Evolutionary conservation across 2,888 invertebrate species (phyloP).

Genomic region (Andrena marginata): DNA sequence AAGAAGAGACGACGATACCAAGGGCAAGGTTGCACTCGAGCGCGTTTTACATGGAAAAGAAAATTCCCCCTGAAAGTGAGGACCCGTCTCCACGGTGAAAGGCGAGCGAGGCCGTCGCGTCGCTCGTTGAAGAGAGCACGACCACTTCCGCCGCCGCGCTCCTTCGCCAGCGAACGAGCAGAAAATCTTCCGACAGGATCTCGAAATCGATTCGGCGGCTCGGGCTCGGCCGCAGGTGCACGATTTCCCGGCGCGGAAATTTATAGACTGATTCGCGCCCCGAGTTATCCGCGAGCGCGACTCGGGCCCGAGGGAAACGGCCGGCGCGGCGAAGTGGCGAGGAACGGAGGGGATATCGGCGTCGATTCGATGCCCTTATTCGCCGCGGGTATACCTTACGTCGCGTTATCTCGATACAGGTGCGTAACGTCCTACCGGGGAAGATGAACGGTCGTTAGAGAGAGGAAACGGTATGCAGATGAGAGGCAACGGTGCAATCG

Average conservation of each 20-base stretch:
- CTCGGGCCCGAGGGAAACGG: slow-evolving; percentile 38
- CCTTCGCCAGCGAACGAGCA: slow-evolving; percentile 1
- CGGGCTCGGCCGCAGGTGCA: slow-evolving; percentile 55
- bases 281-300: slow-evolving; percentile 40
- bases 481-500: slow-evolving; percentile 41
- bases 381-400: slow-evolving; percentile 65
- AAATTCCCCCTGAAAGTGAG: slow-evolving; percentile 9
- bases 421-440: slow-evolving; percentile 65
- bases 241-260: slow-evolving; percentile 63
- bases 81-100: slow-evolving; percentile 15
- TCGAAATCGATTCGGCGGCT: slow-evolving; percentile 32
- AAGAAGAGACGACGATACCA: neutral
- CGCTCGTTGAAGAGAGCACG: neutral
- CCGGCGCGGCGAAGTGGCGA: slow-evolving; percentile 13
- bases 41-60: slow-evolving; percentile 2
- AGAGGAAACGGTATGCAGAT: slow-evolving; percentile 72
- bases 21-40: neutral
- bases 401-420: slow-evolving; percentile 74
- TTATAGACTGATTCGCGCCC: slow-evolving; percentile 68
- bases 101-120: neutral
- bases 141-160: neutral
- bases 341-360: slow-evolving; percentile 63
- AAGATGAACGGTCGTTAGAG: slow-evolving; percentile 73
- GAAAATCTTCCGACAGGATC: slow-evolving; percentile 23
- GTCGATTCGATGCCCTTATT: slow-evolving; percentile 75